Conservation (phyloP, 2,888 invertebrate species). For the Cheilosia urbana region DNA sequence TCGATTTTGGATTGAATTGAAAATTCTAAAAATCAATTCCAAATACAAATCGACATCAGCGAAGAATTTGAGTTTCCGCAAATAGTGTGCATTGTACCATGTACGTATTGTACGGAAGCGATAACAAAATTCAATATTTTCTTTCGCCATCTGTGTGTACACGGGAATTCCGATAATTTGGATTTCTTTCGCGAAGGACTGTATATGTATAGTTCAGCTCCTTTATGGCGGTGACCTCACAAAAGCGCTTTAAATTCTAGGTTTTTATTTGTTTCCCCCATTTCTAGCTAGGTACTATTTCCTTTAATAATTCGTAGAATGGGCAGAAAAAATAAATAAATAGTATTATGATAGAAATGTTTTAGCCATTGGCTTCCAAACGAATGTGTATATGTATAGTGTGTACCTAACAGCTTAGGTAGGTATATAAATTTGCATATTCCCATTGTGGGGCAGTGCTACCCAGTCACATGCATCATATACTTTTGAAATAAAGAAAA, state of each 20-base stretch:
- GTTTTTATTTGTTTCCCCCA: neutral
- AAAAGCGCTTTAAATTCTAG: constrained; percentile 1
- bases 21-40: constrained; percentile 28
- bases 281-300: neutral
- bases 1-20: constrained; percentile 25
- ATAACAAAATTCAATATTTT: constrained; percentile 71
- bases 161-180: constrained; percentile 56
- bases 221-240: constrained; percentile 26
- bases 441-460: constrained; percentile 19
- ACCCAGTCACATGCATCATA: constrained; percentile 26
- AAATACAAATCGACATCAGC: constrained; percentile 48
- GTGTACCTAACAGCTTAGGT: neutral
- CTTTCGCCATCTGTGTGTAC: constrained; percentile 62
- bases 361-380: constrained; percentile 53
- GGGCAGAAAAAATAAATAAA: constrained; percentile 2
- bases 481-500: neutral
- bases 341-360: constrained; percentile 24
- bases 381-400: neutral
- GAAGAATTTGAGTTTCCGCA: constrained; percentile 50
- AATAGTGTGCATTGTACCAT: constrained; percentile 66
- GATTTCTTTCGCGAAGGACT: constrained; percentile 44
- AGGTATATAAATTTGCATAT: constrained; percentile 48
- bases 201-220: no score
- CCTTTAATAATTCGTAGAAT: constrained; percentile 49
- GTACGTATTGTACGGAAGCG: constrained; percentile 54